Percentiles rank a stretch among this genome's conserved stretches.
Evolutionary conservation across 2,888 invertebrate genomes (phyloP).

Genomic region (Ectemnius cavifrons): DNA sequence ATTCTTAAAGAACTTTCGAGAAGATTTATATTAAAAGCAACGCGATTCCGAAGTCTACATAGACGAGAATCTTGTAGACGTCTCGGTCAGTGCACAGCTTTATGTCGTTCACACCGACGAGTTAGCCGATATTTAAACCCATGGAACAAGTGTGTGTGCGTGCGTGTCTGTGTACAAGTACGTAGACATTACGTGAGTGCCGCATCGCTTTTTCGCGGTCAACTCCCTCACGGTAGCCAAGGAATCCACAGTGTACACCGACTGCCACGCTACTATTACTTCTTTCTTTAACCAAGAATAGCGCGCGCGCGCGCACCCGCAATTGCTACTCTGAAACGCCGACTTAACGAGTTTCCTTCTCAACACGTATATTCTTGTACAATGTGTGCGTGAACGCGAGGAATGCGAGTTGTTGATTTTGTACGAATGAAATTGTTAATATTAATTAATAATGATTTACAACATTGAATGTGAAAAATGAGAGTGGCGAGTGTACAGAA

Average conservation of each 20-base stretch:
- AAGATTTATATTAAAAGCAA: too few relatives aligned
- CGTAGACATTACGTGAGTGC: not conserved
- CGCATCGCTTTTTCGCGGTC: conserved; percentile 17
- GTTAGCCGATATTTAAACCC: conserved; percentile 37
- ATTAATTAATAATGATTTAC: too few relatives aligned
- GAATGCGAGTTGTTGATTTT: too few relatives aligned
- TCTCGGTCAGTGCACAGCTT: conserved; percentile 59
- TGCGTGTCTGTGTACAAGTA: too few relatives aligned
- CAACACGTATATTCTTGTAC: not conserved
- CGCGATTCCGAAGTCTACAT: too few relatives aligned
- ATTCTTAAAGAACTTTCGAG: too few relatives aligned
- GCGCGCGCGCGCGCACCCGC: too few relatives aligned
- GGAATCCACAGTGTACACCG: not conserved
- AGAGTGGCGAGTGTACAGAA: too few relatives aligned
- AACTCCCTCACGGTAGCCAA: conserved; percentile 3
- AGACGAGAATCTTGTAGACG: conserved; percentile 19
- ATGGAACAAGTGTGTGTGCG: not conserved
- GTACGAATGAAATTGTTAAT: too few relatives aligned
- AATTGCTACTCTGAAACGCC: not conserved
- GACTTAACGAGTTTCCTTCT: not conserved
- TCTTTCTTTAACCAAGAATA: not conserved
- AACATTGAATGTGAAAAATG: too few relatives aligned
- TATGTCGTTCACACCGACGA: conserved; percentile 49
- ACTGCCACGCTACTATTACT: not conserved
- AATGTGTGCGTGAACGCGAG: too few relatives aligned